Evolutionary conservation across 23 tunicate species (phyloP).

Genomic region (Clavelina lepadiformis): DNA sequence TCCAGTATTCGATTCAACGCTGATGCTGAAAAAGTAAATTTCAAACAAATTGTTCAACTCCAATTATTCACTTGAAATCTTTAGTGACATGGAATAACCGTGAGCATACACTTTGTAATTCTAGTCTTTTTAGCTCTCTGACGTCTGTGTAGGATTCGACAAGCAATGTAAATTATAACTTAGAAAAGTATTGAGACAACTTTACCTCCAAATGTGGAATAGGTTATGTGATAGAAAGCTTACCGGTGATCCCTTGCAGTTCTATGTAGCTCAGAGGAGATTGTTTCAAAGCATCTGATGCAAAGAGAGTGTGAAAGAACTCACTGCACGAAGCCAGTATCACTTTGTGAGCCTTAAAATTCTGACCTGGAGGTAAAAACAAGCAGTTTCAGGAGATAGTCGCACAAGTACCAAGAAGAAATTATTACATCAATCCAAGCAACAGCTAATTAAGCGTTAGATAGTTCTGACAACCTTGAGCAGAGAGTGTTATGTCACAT

Average conservation of each 20-base stretch:
- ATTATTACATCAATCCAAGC: background rate
- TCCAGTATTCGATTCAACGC: conserved; percentile 62
- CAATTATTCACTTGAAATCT: too few relatives aligned
- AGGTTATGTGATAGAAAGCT: too few relatives aligned
- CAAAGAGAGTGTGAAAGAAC: conserved; percentile 72
- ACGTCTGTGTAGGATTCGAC: too few relatives aligned
- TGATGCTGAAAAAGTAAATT: conserved; percentile 37
- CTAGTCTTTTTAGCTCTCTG: too few relatives aligned
- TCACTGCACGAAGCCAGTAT: conserved; percentile 77
- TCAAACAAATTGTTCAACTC: too few relatives aligned
- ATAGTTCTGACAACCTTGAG: conserved; percentile 45
- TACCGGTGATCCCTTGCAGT: conserved; percentile 88
- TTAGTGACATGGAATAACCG: too few relatives aligned
- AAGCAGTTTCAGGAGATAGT: background rate
- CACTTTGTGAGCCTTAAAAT: conserved; percentile 81
- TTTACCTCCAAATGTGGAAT: too few relatives aligned
- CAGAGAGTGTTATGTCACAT: conserved; percentile 80
- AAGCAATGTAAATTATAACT: too few relatives aligned
- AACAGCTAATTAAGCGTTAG: background rate
- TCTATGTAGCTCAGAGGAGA: conserved; percentile 86
- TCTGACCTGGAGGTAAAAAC: conserved; percentile 24
- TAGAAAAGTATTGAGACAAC: too few relatives aligned
- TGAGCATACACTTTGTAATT: too few relatives aligned
- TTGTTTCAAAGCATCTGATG: conserved; percentile 64
- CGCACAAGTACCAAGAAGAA: too few relatives aligned